Base-by-base conservation (phyloP, 2,888 invertebrate species). In the Lucinisca nassula region DNA sequence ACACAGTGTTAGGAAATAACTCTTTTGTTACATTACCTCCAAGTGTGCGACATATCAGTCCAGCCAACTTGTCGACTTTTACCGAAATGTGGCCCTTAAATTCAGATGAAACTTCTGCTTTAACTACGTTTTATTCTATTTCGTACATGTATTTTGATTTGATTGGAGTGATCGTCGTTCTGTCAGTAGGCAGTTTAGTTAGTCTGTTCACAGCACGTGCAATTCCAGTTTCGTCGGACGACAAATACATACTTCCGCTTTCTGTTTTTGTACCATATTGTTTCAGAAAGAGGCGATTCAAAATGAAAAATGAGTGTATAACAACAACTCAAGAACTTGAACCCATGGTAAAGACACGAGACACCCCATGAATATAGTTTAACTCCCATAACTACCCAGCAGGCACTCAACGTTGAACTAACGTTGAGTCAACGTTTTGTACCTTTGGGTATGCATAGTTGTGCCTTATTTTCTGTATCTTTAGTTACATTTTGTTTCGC, bases 101-200 rank as follows among this genome's bases (percentile, higher is more conserved):
- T 45, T 45, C 45, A 45, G 35, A 10, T 17, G 10, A 8, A 21
- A 6, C 8, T 35, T 35, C 67, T 30, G 45, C 1, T 30, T 40
- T 74, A 8, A 10, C 40, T 10, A 74, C 0, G 1, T 40, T 74
- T 14, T 74, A 74, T 74, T 74, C 74, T 45, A 74, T 74, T 45
- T 74, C 74, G 12, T 74, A 74, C 21, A 74, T 74, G 74, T 74
- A 74, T 24, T 74, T 74, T 35, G 40, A 40, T 14, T 14, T 74
- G 14, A 74, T 74, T 17, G 74, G 74, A 24, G 49, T 49, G 4
- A 8, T 45, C 12, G n/a, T 49, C 4, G 40, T 49, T 45, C 30
- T 74, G 12, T 3, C 27, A 10, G n/a, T 74, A 6, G 74, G 74
- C 6, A 74, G 27, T 45, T 3, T 74, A 27, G 74, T 74, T 2